Percentiles rank a stretch among this genome's conserved stretches.
Conservation (phyloP, 2,888 invertebrate species). For the Eueremaeus valkanovi region DNA sequence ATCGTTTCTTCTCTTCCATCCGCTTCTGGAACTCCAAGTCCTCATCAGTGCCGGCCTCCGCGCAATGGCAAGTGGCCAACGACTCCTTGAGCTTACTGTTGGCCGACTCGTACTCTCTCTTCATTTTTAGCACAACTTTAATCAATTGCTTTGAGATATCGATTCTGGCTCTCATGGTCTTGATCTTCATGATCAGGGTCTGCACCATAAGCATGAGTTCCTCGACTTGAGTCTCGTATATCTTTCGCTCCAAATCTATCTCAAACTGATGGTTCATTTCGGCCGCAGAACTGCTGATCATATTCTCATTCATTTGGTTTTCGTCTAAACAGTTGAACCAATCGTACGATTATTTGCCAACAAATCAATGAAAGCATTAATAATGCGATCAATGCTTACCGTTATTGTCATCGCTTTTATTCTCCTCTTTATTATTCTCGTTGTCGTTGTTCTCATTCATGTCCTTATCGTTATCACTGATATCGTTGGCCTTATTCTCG, state of each 20-base stretch:
- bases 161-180: slow-evolving; percentile 5
- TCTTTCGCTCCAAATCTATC: slow-evolving; percentile 18
- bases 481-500: not conserved
- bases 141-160: slow-evolving; percentile 12
- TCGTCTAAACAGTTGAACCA: too few species aligned
- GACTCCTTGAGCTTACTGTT: slow-evolving; percentile 27
- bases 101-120: slow-evolving; percentile 6
- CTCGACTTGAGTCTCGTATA: slow-evolving; percentile 28
- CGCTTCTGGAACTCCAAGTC: slow-evolving; percentile 6
- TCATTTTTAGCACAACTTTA: slow-evolving; percentile 12
- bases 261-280: slow-evolving; percentile 22
- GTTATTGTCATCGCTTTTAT: not conserved
- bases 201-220: slow-evolving; percentile 10
- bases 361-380: not conserved
- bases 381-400: not conserved
- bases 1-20: slow-evolving; percentile 18
- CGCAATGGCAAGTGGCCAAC: slow-evolving; percentile 11
- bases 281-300: not conserved
- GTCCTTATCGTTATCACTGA: not conserved
- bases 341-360: not conserved
- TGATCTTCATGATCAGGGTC: not conserved
- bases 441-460: not conserved
- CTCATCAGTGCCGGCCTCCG: slow-evolving; percentile 25
- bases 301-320: not conserved
- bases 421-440: not conserved